Percentiles rank a stretch among this genome's conserved stretches.
Evolutionary conservation across 2,113 vertebrate species (phyloP).

Genomic region (Acanthochromis polyacanthus): DNA sequence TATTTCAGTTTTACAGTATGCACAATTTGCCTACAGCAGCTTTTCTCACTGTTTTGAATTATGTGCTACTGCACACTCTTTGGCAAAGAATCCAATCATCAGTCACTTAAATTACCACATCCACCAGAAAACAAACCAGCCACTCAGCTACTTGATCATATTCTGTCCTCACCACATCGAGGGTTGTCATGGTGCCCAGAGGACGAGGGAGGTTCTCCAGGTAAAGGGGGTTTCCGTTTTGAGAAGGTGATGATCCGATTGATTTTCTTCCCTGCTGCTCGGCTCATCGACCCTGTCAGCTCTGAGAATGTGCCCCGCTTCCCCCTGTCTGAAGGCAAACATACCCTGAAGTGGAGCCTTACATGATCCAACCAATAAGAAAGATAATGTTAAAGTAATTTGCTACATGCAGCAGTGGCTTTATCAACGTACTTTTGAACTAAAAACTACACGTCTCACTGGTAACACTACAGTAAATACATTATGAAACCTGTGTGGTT

Average conservation of each 20-base stretch:
- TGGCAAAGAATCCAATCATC: neutral
- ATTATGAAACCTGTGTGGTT: too few relatives aligned
- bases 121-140: neutral
- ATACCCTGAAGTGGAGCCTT: neutral
- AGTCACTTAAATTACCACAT: neutral
- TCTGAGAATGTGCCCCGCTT: slow-evolving; percentile 94
- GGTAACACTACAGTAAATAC: too few relatives aligned
- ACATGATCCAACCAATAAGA: neutral
- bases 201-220: slow-evolving; percentile 85
- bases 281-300: slow-evolving; percentile 94
- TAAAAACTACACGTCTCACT: too few relatives aligned
- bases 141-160: slow-evolving; percentile 3
- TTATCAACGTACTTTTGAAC: too few relatives aligned
- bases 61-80: too few relatives aligned
- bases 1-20: too few relatives aligned
- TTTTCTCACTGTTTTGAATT: too few relatives aligned
- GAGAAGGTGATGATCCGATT: slow-evolving; percentile 98
- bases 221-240: slow-evolving; percentile 90
- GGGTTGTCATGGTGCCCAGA: slow-evolving; percentile 89
- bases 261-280: slow-evolving; percentile 95
- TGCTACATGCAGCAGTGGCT: too few relatives aligned
- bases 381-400: neutral
- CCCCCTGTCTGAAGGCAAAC: slow-evolving; percentile 85
- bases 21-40: too few relatives aligned
- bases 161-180: slow-evolving; percentile 88